Conservation (phyloP, 2,113 vertebrate species). For the Tragelaphus scriptus region DNA sequence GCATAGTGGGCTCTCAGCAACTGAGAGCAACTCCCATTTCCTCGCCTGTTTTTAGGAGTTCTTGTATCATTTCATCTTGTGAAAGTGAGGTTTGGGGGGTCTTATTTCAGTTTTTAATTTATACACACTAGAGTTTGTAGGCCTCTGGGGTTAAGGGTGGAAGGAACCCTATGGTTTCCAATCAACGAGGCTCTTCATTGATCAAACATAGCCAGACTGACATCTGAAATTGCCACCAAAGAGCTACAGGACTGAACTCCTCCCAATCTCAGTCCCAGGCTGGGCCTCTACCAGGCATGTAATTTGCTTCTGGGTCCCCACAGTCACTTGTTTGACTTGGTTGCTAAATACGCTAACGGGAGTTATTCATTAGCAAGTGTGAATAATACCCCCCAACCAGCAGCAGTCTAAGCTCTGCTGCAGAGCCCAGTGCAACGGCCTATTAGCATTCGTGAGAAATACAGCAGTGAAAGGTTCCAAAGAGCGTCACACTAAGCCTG, state of each 20-base stretch:
- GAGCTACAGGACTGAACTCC: neutral
- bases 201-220: neutral
- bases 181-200: neutral
- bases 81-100: neutral
- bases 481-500: neutral
- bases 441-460: neutral
- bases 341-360: neutral
- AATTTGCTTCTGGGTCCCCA: neutral
- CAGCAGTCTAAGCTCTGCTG: neutral
- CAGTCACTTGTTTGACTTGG: neutral
- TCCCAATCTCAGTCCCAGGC: neutral
- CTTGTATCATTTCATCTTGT: neutral
- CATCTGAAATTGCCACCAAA: neutral
- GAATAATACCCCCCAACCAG: neutral
- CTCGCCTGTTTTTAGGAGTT: neutral
- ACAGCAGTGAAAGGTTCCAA: neutral
- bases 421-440: neutral
- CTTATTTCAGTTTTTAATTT: neutral
- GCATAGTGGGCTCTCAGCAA: neutral
- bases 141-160: neutral
- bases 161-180: neutral
- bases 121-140: neutral
- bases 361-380: slow-evolving; percentile 37
- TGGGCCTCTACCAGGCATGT: neutral
- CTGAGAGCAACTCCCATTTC: neutral